Evolutionary conservation across 2,888 invertebrate species (phyloP).

Genomic region (Polyommatus iphigenia): DNA sequence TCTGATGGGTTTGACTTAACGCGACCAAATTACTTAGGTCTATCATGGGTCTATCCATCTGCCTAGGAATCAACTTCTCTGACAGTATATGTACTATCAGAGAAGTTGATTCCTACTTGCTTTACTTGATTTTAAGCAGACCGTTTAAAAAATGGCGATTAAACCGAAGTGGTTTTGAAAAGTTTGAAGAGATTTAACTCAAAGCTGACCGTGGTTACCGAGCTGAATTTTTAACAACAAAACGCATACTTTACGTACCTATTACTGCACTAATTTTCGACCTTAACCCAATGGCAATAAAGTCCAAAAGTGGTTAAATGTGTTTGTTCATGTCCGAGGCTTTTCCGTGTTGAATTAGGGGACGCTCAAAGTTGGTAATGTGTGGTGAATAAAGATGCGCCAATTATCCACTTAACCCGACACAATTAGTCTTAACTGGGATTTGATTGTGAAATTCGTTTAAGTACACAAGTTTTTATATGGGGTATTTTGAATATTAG

Average conservation of each 20-base stretch:
- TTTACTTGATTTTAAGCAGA: too few relatives aligned
- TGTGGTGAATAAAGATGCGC: constrained; percentile 41
- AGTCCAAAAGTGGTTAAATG: background rate
- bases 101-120: too few relatives aligned
- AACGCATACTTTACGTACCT: constrained; percentile 54
- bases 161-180: constrained; percentile 90
- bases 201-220: constrained; percentile 51
- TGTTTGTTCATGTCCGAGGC: constrained; percentile 43
- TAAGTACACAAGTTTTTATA: constrained; percentile 17
- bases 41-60: too few relatives aligned
- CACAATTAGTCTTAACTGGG: constrained; percentile 22
- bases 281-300: background rate
- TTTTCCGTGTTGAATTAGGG: constrained; percentile 50
- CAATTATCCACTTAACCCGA: constrained; percentile 36
- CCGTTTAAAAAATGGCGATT: constrained; percentile 68
- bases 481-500: background rate
- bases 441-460: constrained; percentile 12
- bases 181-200: constrained; percentile 54
- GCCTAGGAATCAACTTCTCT: too few relatives aligned
- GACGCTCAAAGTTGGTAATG: constrained; percentile 38
- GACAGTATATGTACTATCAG: too few relatives aligned
- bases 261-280: background rate
- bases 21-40: too few relatives aligned
- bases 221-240: constrained; percentile 65
- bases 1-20: too few relatives aligned